These are phyloP conservation scores for Trissonchulus sp. DNA, from an alignment of 2,888 invertebrate genomes.

Conservation along the genomic window DNA sequence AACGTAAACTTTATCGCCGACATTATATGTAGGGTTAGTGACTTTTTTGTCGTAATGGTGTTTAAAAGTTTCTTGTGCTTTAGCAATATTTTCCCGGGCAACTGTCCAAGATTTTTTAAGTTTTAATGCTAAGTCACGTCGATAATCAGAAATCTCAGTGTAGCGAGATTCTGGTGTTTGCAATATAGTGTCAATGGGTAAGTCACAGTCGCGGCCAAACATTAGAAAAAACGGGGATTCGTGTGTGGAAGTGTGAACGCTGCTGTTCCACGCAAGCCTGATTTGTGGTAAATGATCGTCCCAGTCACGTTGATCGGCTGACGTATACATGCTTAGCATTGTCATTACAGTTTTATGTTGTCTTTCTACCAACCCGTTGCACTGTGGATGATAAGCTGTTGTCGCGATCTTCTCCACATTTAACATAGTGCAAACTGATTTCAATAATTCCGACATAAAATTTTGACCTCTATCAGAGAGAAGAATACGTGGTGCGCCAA, in stretches of 20 bases:
- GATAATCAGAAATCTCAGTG: not conserved
- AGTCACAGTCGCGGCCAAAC: not conserved
- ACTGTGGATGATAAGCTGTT: conserved; percentile 15
- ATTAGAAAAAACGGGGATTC: not conserved
- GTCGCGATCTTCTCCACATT: not conserved
- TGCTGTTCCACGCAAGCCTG: not conserved
- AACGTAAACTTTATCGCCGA: not conserved
- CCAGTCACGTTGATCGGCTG: not conserved
- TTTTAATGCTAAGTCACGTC: not conserved
- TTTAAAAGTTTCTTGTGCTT: not conserved
- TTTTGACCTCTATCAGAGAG: not conserved
- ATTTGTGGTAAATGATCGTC: not conserved
- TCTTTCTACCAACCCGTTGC: conserved; percentile 9
- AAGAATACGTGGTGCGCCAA: not conserved
- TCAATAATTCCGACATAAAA: not conserved
- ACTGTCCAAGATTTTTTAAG: not conserved
- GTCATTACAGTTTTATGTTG: conserved; percentile 3
- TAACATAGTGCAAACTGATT: not conserved
- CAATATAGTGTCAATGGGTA: not conserved
- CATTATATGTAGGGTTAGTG: not conserved
- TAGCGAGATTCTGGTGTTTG: not conserved
- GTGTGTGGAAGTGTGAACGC: not conserved
- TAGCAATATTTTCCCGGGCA: not conserved
- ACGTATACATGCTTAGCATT: conserved; percentile 1
- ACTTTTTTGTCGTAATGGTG: conserved; percentile 1